phyloP scores from a whole-genome alignment of 2,797 vertebrate species.

The Mus spretus region DNA sequence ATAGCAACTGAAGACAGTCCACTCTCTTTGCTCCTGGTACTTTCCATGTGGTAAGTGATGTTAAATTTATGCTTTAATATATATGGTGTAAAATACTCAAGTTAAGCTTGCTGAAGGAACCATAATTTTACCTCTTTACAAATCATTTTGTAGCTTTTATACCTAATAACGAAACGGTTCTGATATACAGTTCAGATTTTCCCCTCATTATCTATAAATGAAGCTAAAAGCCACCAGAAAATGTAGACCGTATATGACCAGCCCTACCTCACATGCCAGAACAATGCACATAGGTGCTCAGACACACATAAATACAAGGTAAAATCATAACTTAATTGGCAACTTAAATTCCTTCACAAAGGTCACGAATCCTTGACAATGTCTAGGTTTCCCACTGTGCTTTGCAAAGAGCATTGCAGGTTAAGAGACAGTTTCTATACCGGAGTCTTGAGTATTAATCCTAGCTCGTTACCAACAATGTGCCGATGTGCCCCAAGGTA shows the following conservation, averaged over 20 bases:
- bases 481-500: neutral
- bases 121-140: constrained; percentile 85
- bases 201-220: constrained; percentile 43
- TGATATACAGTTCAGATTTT: constrained; percentile 50
- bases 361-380: neutral
- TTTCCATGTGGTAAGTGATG: constrained; percentile 87
- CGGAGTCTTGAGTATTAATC: neutral
- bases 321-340: constrained; percentile 8
- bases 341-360: neutral
- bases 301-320: neutral
- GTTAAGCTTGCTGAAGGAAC: constrained; percentile 86
- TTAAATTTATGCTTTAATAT: constrained; percentile 89
- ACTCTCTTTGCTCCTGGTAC: constrained; percentile 78
- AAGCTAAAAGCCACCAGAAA: constrained; percentile 45
- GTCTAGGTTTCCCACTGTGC: neutral
- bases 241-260: neutral
- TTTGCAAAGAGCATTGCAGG: neutral
- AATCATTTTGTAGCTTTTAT: constrained; percentile 73
- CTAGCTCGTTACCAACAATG: neutral
- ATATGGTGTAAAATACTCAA: constrained; percentile 83
- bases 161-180: constrained; percentile 66
- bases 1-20: constrained; percentile 81
- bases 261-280: neutral
- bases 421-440: neutral
- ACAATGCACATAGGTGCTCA: neutral